Evolutionary conservation across 2,113 vertebrate species (phyloP).

Genomic region (Todiramphus saurophagus): DNA sequence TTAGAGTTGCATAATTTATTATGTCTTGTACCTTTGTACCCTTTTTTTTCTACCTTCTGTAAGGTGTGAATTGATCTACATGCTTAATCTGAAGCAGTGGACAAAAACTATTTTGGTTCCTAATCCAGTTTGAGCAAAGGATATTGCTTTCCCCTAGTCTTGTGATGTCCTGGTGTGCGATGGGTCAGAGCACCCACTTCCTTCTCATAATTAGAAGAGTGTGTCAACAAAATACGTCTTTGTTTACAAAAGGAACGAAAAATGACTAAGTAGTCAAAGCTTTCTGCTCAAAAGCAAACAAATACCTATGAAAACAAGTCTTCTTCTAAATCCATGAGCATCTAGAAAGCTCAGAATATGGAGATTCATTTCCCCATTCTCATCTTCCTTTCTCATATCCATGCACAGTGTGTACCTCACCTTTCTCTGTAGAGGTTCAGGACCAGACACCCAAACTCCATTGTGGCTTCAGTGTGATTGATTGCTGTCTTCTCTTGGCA

Average conservation of each 20-base stretch:
- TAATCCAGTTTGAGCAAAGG: neutral
- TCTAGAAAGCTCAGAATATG: neutral
- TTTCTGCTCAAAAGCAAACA: neutral
- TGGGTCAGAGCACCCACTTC: neutral
- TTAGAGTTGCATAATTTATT: neutral
- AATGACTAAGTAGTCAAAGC: neutral
- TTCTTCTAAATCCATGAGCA: neutral
- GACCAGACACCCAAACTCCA: neutral
- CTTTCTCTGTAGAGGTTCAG: neutral
- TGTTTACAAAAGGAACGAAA: neutral
- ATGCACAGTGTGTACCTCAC: rapidly evolving
- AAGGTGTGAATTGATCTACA: neutral
- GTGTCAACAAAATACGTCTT: neutral
- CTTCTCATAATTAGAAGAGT: neutral
- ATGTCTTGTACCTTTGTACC: neutral
- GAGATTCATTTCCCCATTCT: neutral
- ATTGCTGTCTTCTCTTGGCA: neutral
- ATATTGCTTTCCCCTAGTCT: neutral
- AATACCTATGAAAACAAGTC: neutral
- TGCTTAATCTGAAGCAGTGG: neutral
- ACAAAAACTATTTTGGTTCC: neutral
- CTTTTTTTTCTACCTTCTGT: neutral
- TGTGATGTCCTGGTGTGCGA: neutral
- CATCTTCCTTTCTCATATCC: neutral
- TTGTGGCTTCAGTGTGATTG: neutral